Conservation (phyloP, 2,888 invertebrate genomes). For the Belgica antarctica region DNA sequence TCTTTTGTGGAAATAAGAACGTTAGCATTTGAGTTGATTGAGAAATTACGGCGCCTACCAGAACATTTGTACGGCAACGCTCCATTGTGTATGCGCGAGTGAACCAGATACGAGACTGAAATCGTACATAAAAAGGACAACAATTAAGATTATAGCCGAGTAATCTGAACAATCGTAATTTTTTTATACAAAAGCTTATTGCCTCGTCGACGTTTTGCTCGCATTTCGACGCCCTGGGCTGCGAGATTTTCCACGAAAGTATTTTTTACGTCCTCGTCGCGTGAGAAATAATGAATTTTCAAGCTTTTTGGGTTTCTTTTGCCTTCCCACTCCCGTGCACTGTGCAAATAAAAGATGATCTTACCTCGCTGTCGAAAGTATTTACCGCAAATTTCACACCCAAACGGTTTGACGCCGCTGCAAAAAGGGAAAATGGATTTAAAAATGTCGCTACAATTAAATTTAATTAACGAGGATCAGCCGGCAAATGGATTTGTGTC, state of each 20-base stretch:
- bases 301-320: too few species aligned
- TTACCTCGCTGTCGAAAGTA: conserved; percentile 83
- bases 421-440: conserved; percentile 48
- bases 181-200: conserved; percentile 18
- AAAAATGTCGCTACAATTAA: conserved; percentile 9
- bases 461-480: conserved; percentile 46
- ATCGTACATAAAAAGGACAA: conserved; percentile 6
- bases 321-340: not conserved
- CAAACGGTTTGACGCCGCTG: conserved; percentile 82
- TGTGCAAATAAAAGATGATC: too few species aligned
- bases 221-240: not conserved
- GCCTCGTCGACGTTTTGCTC: not conserved
- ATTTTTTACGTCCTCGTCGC: not conserved
- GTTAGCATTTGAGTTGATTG: not conserved
- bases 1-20: conserved; percentile 47
- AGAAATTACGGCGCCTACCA: conserved; percentile 19
- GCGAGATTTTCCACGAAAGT: not conserved
- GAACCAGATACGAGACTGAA: conserved; percentile 41
- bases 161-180: conserved; percentile 13
- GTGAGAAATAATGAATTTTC: not conserved
- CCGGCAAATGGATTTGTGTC: not conserved
- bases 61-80: conserved; percentile 34
- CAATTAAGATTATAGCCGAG: conserved; percentile 24
- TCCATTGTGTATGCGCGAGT: conserved; percentile 36
- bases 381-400: conserved; percentile 85